Conservation (phyloP, 2,113 vertebrate genomes). For the Otus sunia region DNA sequence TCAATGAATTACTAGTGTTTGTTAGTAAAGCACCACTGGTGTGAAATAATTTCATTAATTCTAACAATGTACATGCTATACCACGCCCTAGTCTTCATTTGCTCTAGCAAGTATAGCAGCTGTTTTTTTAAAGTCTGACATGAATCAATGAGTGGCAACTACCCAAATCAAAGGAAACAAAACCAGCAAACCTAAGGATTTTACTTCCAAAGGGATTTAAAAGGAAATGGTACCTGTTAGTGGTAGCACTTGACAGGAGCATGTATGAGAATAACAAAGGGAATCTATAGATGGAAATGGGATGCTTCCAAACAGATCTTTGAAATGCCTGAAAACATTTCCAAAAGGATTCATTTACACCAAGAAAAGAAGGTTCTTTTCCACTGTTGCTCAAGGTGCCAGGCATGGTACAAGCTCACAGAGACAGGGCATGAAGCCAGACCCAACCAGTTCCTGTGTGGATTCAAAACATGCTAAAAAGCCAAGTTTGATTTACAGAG, state of each 20-base stretch:
- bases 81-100: background rate
- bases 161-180: slow-evolving; percentile 12
- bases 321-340: background rate
- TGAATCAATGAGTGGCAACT: background rate
- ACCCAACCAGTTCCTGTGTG: background rate
- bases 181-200: background rate
- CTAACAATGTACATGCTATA: background rate
- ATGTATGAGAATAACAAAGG: background rate
- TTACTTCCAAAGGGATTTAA: slow-evolving; percentile 9
- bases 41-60: slow-evolving; percentile 2
- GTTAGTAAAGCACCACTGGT: background rate
- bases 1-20: background rate
- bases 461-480: background rate
- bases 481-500: background rate
- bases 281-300: background rate
- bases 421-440: background rate
- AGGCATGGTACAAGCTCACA: background rate
- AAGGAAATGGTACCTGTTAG: background rate
- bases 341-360: background rate
- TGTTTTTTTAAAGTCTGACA: background rate
- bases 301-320: background rate
- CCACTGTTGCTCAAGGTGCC: background rate
- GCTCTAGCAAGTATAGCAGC: background rate
- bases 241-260: background rate
- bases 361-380: background rate